Percentiles rank a stretch among this genome's conserved stretches.
These are phyloP conservation scores for Ceuthmochares aereus DNA, from an alignment of 2,113 vertebrate species.

Conservation along the genomic window DNA sequence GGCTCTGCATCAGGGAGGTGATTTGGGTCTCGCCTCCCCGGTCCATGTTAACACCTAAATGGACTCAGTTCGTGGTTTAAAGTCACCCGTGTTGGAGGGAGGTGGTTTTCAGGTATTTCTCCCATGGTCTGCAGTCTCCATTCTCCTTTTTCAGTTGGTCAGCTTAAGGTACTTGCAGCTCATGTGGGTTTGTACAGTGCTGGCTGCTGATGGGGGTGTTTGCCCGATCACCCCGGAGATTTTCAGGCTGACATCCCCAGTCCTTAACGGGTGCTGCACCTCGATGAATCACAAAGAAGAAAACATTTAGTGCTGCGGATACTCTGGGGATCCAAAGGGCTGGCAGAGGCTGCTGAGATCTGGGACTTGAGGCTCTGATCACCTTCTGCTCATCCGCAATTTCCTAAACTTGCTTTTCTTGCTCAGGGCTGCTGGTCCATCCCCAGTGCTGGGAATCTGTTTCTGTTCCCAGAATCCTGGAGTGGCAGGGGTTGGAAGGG, in stretches of 20 bases:
- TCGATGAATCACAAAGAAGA: background rate
- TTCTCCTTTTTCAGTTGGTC: background rate
- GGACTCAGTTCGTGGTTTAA: background rate
- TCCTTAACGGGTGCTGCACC: background rate
- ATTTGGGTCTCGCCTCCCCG: background rate
- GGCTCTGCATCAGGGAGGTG: background rate
- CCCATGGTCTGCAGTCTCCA: background rate
- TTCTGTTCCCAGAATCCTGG: background rate
- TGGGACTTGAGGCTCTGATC: fast-evolving
- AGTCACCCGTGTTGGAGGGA: background rate
- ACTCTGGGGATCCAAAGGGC: fast-evolving
- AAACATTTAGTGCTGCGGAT: background rate
- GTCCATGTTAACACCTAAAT: background rate
- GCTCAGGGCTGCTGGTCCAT: background rate
- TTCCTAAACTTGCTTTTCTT: background rate
- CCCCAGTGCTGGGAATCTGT: fast-evolving
- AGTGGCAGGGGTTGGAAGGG: no score
- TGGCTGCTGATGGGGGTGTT: background rate
- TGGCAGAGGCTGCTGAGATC: background rate
- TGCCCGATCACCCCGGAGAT: fast-evolving
- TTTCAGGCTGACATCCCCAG: background rate
- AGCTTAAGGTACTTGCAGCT: background rate
- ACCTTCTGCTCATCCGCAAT: fast-evolving
- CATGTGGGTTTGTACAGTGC: fast-evolving
- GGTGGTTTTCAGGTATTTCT: background rate